Evolutionary conservation across 2,888 invertebrate genomes (phyloP).

Genomic region (Nycteola revayana): DNA sequence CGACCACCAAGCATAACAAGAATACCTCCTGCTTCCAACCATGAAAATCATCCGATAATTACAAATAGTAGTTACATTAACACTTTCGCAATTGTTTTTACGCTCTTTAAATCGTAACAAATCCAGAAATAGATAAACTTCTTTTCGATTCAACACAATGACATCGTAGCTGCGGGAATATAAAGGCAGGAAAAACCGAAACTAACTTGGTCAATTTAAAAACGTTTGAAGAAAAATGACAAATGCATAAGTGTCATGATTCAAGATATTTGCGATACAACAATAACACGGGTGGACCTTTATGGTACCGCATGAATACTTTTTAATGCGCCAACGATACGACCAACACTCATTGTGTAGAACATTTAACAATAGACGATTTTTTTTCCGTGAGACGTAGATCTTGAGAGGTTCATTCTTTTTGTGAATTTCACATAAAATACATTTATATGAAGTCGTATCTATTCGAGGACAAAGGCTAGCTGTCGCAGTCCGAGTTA

Average conservation of each 20-base stretch:
- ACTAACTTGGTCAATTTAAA: conserved; percentile 36
- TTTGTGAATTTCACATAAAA: conserved; percentile 76
- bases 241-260: conserved; percentile 74
- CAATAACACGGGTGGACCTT: conserved; percentile 61
- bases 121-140: conserved; percentile 39
- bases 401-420: conserved; percentile 69
- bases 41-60: conserved; percentile 57
- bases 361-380: conserved; percentile 58
- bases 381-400: conserved; percentile 69
- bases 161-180: conserved; percentile 23
- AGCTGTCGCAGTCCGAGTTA: conserved; percentile 65
- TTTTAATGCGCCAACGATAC: conserved; percentile 81
- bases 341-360: conserved; percentile 71
- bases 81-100: conserved; percentile 75
- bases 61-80: conserved; percentile 61
- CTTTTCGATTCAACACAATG: conserved; percentile 32
- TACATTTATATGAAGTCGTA: conserved; percentile 81
- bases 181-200: conserved; percentile 25
- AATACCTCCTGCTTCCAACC: conserved; percentile 53
- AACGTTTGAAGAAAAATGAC: conserved; percentile 54
- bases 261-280: conserved; percentile 61
- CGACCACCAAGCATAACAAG: conserved; percentile 59
- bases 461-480: conserved; percentile 64
- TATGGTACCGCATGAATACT: conserved; percentile 80
- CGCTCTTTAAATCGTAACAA: conserved; percentile 58